Conservation (phyloP, 2,797 vertebrate species). For the Manis crassicaudata region DNA sequence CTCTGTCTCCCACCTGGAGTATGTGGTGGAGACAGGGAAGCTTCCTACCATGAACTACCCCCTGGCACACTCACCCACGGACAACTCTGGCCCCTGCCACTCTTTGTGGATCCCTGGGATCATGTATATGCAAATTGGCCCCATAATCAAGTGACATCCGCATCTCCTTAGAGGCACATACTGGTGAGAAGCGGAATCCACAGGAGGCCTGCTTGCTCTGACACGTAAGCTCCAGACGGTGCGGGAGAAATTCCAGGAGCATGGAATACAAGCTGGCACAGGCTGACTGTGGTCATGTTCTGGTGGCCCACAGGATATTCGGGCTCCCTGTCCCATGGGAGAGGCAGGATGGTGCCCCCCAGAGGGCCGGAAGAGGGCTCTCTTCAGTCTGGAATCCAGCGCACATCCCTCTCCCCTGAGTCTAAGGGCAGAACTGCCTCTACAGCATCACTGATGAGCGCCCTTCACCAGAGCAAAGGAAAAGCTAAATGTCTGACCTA, state of each 20-base stretch:
- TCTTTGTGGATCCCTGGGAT: rapidly evolving
- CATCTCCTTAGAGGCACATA: not conserved
- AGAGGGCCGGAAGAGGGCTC: no score
- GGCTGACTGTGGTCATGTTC: rapidly evolving
- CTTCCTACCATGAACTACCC: rapidly evolving
- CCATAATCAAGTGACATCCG: not conserved
- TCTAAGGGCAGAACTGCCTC: not conserved
- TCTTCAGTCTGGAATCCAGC: rapidly evolving
- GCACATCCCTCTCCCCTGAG: rapidly evolving
- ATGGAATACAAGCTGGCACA: rapidly evolving
- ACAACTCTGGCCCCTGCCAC: no score
- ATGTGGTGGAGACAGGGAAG: not conserved
- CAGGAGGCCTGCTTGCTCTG: not conserved
- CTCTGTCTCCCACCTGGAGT: not conserved
- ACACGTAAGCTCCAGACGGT: not conserved
- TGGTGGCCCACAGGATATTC: not conserved
- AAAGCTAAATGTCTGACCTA: not conserved
- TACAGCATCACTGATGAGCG: not conserved
- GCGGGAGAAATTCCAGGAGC: not conserved
- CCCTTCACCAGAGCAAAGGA: constrained; percentile 37
- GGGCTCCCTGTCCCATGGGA: rapidly evolving
- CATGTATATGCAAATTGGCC: not conserved
- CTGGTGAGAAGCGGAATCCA: not conserved
- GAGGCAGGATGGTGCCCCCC: rapidly evolving
- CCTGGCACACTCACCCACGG: rapidly evolving